Evolutionary conservation across 2,888 invertebrate species (phyloP), one percentile per base, ranked within the genome.

Genomic region (Andrena bucephala): DNA sequence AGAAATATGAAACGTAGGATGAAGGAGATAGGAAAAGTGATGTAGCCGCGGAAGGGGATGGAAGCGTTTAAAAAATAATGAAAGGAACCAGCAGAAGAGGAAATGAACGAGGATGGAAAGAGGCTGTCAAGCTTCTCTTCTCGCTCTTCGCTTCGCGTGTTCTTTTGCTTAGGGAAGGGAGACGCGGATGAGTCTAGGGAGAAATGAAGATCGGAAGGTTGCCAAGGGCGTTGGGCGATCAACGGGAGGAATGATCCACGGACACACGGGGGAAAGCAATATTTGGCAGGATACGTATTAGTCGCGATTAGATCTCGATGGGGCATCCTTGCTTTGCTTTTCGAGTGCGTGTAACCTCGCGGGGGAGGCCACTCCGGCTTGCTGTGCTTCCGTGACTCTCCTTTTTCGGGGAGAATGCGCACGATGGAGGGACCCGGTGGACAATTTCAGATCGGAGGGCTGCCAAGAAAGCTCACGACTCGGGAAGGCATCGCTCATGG

Each of bases 221-320:
- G 85, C 83, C 85, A 77, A 66, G 36, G 16, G 50, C 31, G 31
- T 70, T 74, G 48, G 68, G 69, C 59, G 54, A 84, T 72, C 77
- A 33, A 52, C 66, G 42, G 27, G 16, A 57, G 48, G 67, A 60
- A 67, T 68, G 73, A 73, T 82, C 69, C 73, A 52, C 48, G 65
- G 36, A 57, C 31, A 42, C 54, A 24, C 16, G 5, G 70, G 27
- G 13, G 27, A n/a, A 83, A 72, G 83, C 75, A 75, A 78, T 71
- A 83, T 78, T 83, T 84, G 83, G 60, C 84, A 83, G 83, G 71
- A 78, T 65, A 74, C 70, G 83, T 83, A 84, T 84, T 75, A 78
- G 63, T n/a, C 5, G 16, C 77, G 83, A 83, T 83, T 77, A 77
- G 63, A 83, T 83, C 83, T 83, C 66, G 66, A 73, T 63, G 67